Base-by-base conservation (phyloP, 2,113 vertebrate species). In the Gavialis gangeticus region DNA sequence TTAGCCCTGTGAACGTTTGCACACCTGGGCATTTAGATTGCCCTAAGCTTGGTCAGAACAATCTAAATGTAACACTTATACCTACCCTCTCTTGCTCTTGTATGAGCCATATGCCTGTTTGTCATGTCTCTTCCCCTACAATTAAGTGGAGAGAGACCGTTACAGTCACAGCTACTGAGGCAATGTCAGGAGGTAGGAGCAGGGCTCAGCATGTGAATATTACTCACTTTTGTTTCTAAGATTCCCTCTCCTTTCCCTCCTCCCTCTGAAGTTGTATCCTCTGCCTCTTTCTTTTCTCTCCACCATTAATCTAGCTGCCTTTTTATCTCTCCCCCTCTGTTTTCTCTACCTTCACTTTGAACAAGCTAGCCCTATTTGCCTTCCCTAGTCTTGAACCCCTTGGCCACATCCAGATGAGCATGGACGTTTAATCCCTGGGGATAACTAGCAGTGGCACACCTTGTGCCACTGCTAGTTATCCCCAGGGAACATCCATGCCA, bases 71-170 rank as follows among this genome's bases (percentile, higher is more conserved):
- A 9, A 46, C 46, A 46, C 46, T 46, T 46, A 46, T 46, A 46
- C 46, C 46, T 9, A 46, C 46, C 46, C 46, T 46, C 7, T 21
- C n/a, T 57, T 57, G 8, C 19, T 55, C 60, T 37, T 30, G 34
- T 75, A 15, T 64, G 18, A 37, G 12, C 4, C 4, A 2, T 63
- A 34, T 25, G 18, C 4, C 2, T 1, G 2, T 34, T 16, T 37
- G 46, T 16, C 59, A 37, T 3, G 46, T 62, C 58, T 27, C 13
- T 37, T 75, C 82, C 37, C 22, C 54, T 76, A 55, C 28, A 56
- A 25, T 56, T 64, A 46, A 37, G 16, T 11, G 12, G n/a, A 85
- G 57, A 54, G 30, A 77, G 22, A 10, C 5, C 3, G 14, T 64
- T 85, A 17, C 18, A 37, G 56, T 37, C 77, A 46, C 5, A 2